phyloP scores from a whole-genome alignment of 2,888 invertebrate genomes.

The Stictocephala bisonia region DNA sequence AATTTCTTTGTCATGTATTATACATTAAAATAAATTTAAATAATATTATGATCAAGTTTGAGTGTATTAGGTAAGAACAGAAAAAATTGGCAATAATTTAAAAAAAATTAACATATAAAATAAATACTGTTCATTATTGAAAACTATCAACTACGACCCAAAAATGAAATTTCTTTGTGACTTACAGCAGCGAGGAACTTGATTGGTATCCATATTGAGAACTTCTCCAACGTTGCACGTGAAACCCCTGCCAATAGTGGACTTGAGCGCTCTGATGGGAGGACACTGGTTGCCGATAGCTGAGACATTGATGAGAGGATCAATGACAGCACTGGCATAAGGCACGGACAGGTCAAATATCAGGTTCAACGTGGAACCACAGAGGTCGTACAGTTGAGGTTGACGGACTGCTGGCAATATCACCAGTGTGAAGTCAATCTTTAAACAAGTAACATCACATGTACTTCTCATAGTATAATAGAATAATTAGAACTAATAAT shows the following conservation, averaged over 20 bases:
- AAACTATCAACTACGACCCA: too few relatives aligned
- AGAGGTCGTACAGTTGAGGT: conserved; percentile 93
- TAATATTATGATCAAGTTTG: neutral
- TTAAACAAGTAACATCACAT: too few relatives aligned
- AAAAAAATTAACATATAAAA: neutral
- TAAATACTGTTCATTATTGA: neutral
- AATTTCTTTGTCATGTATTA: too few relatives aligned
- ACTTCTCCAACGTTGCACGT: conserved; percentile 95
- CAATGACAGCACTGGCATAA: conserved; percentile 89
- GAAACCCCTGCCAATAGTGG: conserved; percentile 88
- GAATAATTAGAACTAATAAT: too few relatives aligned
- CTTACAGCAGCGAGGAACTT: conserved; percentile 92
- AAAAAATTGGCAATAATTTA: too few relatives aligned
- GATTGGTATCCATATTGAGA: conserved; percentile 90
- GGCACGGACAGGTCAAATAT: conserved; percentile 96
- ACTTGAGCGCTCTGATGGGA: conserved; percentile 86
- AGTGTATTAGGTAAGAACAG: too few relatives aligned
- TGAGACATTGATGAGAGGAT: conserved; percentile 88
- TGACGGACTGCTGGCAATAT: conserved; percentile 90
- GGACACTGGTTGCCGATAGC: conserved; percentile 94
- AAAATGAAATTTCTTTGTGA: too few relatives aligned
- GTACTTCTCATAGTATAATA: too few relatives aligned
- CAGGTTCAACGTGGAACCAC: conserved; percentile 91
- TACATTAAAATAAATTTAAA: too few relatives aligned
- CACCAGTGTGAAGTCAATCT: conserved; percentile 88